These are phyloP conservation scores for Notothenia coriiceps DNA, from an alignment of 2,113 vertebrate genomes.

Conservation along the genomic window DNA sequence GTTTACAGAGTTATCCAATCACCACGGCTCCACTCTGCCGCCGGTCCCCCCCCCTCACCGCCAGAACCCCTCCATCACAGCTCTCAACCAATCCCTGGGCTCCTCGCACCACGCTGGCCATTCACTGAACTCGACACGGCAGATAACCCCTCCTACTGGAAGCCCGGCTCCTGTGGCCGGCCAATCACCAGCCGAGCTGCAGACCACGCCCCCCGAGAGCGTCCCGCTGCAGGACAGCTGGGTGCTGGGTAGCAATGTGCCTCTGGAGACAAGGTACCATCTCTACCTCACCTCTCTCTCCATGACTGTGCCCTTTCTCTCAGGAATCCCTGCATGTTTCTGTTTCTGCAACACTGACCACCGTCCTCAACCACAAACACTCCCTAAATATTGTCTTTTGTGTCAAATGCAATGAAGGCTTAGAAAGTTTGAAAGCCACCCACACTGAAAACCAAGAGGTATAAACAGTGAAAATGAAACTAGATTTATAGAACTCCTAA, in stretches of 20 bases:
- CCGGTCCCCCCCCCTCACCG: conserved; percentile 93
- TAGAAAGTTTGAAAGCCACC: not conserved
- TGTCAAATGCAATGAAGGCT: not conserved
- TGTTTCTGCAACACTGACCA: not conserved
- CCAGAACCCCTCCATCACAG: conserved; percentile 94
- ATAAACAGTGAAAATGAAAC: not conserved
- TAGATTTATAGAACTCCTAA: not conserved
- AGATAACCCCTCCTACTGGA: conserved; percentile 77
- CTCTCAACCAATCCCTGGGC: conserved; percentile 95
- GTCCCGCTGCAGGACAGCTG: conserved; percentile 99
- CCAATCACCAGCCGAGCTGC: conserved; percentile 98
- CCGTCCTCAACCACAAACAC: not conserved
- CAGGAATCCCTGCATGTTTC: not conserved
- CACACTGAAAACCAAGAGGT: not conserved
- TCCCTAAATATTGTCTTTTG: not conserved
- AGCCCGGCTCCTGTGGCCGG: conserved; percentile 98
- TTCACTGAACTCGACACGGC: conserved; percentile 62
- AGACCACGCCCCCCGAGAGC: conserved; percentile 99
- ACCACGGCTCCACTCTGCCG: conserved; percentile 91
- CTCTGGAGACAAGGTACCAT: conserved; percentile 97
- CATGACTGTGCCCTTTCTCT: no score
- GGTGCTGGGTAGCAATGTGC: conserved; percentile 99
- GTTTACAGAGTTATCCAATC: conserved; percentile 90
- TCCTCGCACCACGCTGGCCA: conserved; percentile 79
- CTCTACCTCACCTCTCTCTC: no score